Conservation (phyloP, 2,888 invertebrate genomes). For the Ecdyonurus torrentis region DNA sequence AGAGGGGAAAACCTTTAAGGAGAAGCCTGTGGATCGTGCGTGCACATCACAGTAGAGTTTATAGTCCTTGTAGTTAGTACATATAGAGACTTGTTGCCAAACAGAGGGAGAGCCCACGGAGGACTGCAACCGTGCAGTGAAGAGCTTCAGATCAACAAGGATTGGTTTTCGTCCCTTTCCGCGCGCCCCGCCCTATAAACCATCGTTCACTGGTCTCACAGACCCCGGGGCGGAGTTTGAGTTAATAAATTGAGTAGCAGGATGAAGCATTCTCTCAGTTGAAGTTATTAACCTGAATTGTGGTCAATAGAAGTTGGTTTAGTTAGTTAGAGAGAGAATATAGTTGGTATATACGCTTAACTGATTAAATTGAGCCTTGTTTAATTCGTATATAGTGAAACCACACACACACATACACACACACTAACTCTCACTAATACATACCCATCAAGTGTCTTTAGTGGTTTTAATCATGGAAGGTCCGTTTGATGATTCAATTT, state of each 20-base stretch:
- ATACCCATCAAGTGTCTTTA: not conserved
- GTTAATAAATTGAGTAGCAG: conserved; percentile 3
- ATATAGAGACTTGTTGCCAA: not conserved
- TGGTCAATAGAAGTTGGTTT: not conserved
- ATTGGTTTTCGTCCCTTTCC: not conserved
- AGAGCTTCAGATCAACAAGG: not conserved
- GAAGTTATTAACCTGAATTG: conserved; percentile 3
- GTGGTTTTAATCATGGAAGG: conserved; percentile 42
- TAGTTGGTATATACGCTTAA: not conserved
- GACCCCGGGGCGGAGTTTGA: not conserved
- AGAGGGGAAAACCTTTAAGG: no score
- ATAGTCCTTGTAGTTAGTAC: no score
- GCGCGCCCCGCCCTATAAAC: not conserved
- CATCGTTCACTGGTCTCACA: not conserved
- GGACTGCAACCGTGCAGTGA: not conserved
- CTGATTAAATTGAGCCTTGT: conserved; percentile 3
- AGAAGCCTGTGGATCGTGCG: no score
- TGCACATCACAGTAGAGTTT: no score
- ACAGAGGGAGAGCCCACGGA: not conserved
- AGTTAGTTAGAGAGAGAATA: not conserved
- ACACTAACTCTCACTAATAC: not conserved
- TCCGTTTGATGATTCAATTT: conserved; percentile 63
- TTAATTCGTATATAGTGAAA: not conserved
- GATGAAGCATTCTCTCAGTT: not conserved
- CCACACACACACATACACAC: no score